phyloP scores from a whole-genome alignment of 1,140 invertebrate genomes.

The Bombyx mandarina region DNA sequence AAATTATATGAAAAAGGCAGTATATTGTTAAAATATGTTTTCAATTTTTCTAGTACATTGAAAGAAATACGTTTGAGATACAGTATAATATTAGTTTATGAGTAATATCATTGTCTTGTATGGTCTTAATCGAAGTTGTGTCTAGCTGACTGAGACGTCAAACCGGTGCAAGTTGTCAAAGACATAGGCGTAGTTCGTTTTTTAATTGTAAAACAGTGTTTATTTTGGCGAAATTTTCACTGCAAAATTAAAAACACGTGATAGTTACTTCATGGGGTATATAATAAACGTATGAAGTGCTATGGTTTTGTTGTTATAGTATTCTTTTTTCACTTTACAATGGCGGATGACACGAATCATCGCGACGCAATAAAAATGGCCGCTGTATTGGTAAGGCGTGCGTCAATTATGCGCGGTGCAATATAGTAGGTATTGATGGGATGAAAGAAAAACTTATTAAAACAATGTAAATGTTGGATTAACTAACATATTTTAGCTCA shows the following conservation, averaged over 20 bases:
- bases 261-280: no score
- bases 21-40: neutral
- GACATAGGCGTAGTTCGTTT: constrained; percentile 54
- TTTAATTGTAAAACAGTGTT: constrained; percentile 46
- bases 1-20: neutral
- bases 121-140: constrained; percentile 23
- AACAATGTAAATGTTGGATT: no score
- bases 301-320: no score
- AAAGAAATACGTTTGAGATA: no score
- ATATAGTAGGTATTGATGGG: constrained; percentile 17
- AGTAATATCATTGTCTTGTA: constrained; percentile 44
- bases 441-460: constrained; percentile 2
- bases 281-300: no score
- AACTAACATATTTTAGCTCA: no score
- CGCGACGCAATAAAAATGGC: constrained; percentile 70
- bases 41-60: neutral
- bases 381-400: constrained; percentile 68
- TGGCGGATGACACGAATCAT: constrained; percentile 70
- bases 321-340: constrained; percentile 46
- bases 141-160: constrained; percentile 53
- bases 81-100: constrained; percentile 20
- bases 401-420: constrained; percentile 50
- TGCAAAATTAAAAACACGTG: constrained; percentile 9
- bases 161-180: constrained; percentile 66
- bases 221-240: constrained; percentile 32